Evolutionary conservation across 2,888 invertebrate species (phyloP), one percentile per base, ranked within the genome.

Genomic region (Scaptomyza flava): DNA sequence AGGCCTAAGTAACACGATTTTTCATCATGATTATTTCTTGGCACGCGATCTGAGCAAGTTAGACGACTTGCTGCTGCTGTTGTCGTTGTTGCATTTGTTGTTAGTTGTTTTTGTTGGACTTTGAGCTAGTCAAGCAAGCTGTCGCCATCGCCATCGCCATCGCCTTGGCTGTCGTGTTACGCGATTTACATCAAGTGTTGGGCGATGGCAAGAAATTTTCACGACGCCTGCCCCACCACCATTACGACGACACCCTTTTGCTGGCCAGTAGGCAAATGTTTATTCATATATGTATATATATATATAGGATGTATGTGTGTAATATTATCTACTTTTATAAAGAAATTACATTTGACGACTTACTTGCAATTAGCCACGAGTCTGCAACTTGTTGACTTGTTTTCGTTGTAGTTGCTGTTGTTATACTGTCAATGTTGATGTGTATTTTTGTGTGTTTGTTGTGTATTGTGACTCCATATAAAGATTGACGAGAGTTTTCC

Each of bases 11-110:
- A 87, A 87, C 85, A 84, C 77, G 81, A 77, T 85, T 84, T 85
- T 87, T 76, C 80, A 74, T 85, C 79, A 87, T 79, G 85, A 87
- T 87, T 87, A 87, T 85, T 85, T 87, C 85, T 84, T 87, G 82
- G 87, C 84, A 84, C 87, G 84, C 84, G 84, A 84, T 82, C 87
- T 78, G 82, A 72, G 17, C 85, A 82, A 87, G 85, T 82, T 73
- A 74, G 74, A 75, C 75, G 71, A 68, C 73, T 72, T 77, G 50
- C 33, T 51, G 72, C 33, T 50, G 72, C 23, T 12, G 53, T 33
- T 54, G 72, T 23, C 9, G 58, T 38, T 57, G 56, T 17, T 41
- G 36, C 34, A 51, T 36, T 53, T 46, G 31, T 27, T 57, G 56
- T 43, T 69, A 3, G 61, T 14, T 69, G 65, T 62, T 68, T 54